Conservation (phyloP, 2,797 vertebrate genomes). For the Anniella stebbinsi region DNA sequence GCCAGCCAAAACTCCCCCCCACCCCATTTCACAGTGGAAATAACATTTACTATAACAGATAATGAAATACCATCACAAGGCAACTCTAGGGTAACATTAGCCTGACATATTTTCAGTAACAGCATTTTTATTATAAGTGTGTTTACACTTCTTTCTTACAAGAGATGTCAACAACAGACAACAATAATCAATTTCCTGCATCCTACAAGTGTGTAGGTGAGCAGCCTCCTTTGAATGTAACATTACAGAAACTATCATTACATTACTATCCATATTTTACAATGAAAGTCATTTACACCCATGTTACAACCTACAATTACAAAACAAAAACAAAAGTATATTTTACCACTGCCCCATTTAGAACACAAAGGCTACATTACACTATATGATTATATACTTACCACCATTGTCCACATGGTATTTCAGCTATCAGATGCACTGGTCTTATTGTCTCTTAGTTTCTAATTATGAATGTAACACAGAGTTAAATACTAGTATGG, state of each 20-base stretch:
- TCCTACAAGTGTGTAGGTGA: constrained; percentile 1
- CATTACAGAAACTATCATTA: constrained; percentile 3
- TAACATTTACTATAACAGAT: constrained; percentile 66
- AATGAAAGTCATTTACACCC: constrained; percentile 22
- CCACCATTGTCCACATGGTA: not conserved
- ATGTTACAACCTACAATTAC: no score
- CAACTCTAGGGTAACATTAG: constrained; percentile 59
- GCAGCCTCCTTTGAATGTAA: constrained; percentile 12
- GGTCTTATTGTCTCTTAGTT: not conserved
- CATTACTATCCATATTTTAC: constrained; percentile 2
- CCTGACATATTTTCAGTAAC: constrained; percentile 49
- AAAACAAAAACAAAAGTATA: not conserved
- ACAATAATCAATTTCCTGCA: constrained; percentile 32
- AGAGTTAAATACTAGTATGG: not conserved
- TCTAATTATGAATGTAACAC: not conserved
- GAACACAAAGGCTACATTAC: not conserved
- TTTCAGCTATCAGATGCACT: not conserved
- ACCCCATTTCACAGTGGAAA: constrained; percentile 58
- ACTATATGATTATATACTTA: not conserved
- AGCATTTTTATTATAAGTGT: constrained; percentile 59
- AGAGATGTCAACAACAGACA: constrained; percentile 38
- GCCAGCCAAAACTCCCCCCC: constrained; percentile 53
- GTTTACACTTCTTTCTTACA: constrained; percentile 53
- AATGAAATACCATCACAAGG: constrained; percentile 56
- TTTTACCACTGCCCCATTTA: constrained; percentile 9